Base-by-base conservation (phyloP, 2,113 vertebrate genomes). In the Gambusia affinis region DNA sequence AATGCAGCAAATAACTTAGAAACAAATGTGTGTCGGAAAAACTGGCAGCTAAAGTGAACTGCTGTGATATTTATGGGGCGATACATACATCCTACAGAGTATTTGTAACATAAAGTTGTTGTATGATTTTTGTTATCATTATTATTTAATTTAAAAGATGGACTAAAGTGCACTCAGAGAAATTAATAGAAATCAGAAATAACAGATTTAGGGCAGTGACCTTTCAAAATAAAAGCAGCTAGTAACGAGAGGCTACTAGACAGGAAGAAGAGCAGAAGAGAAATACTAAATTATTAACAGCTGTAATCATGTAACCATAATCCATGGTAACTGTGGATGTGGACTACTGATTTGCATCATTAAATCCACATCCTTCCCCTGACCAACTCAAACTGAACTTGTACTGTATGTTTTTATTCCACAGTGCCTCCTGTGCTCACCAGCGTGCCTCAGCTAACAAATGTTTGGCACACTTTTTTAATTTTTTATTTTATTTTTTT, bases 391-490 rank as follows among this genome's bases (percentile, higher is more conserved):
- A 64, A 37, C 68, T 54, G 3, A n/a, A 74, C 27, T 44, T 63
- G 37, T 61, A 29, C 28, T 64, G 17, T 75, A 29, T 39, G 22
- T 73, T 73, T 11, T 37, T 27, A n/a, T 62, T 29, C 64, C 67
- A 47, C 37, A 60, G 79, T 87, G 86, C 85, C 82, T 84, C 62
- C 30, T 72, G 22, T 72, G 44, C 64, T 77, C 67, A 81, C 79
- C 64, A 65, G 8, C 66, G 84, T 89, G 85, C 85, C 87, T 82
- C 2, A 15, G 65, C 37, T 60, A 11, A 42, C 2, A 3, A 14
- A 39, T 67, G 33, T 44, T 19, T 22, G n/a, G 8, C 24, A 70
- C 27, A 12, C 19, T 29, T 47, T 68, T 19, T 68, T 66, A 27
- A 1, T 8, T 51, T 42, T 39, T 37, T 47, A 27, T 27, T 27